Evolutionary conservation across 2,888 invertebrate species (phyloP), one percentile per base, ranked within the genome.

Genomic region (Andrena trimmerana): DNA sequence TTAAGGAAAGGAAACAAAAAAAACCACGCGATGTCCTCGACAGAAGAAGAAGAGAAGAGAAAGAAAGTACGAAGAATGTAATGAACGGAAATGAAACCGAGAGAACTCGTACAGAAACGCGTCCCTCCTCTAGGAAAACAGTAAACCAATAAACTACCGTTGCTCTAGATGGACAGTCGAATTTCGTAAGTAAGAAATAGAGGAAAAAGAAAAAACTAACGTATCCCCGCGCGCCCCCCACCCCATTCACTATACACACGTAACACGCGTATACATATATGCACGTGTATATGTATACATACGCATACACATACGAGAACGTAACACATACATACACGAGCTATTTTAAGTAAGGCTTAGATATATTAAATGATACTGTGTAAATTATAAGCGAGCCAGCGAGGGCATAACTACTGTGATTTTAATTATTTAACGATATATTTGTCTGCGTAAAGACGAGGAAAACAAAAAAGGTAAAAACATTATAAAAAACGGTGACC

Each of bases 321-420:
- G 24, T 20, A 57, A 57, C 57, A 24, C 24, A 24, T 57, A 57
- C 57, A 91, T 89, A 93, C 90, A 91, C 90, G 92, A 93, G 90
- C 91, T 93, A 93, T 90, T 90, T 87, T 90, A 88, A 90, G 89
- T 92, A 93, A 93, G 93, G 91, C 91, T 91, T 93, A 93, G 92
- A 90, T 87, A 87, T 92, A 57, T 57, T 57, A 92, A 92, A 89
- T 72, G 84, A 90, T 88, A 92, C 88, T 92, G 91, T 93, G 91
- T 93, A 93, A 92, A 93, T 93, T 93, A 89, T 93, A 93, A 93
- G 93, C 90, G 91, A 92, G 94, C 94, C 94, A 91, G 92, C 91
- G 91, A 94, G 91, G 94, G 94, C 94, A 94, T 94, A 93, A 94
- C 93, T 94, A 94, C 94, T 94, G 94, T 94, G 94, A 94, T 94